Evolutionary conservation across 2,113 vertebrate species (phyloP), one percentile per base, ranked within the genome.

Genomic region (Vicugna pacos): DNA sequence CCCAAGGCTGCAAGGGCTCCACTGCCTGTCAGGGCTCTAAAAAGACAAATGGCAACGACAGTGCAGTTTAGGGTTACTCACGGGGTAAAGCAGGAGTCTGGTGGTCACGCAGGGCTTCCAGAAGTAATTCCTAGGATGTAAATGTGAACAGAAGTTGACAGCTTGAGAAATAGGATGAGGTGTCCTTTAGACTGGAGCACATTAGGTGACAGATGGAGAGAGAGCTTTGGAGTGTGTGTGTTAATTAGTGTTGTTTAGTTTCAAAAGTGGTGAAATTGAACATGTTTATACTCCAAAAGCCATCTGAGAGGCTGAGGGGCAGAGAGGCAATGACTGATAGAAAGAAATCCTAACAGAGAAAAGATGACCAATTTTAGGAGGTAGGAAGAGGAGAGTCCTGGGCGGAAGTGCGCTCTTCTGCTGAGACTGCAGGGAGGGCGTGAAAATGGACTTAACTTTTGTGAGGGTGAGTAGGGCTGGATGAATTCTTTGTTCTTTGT

Each of bases 231-330:
- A 8, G 3, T 24, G 15, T 72, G 14, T 56, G 10, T 46, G 3
- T 50, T 76, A 46, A 77, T 70, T 46, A 7, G 24, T 30, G 48
- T 80, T 65, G 24, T 38, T 62, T 72, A 62, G 15, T 83, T 79
- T 82, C 46, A 82, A 79, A 96, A 26, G 22, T 56, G 12, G 13
- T 87, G n/a, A 83, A 38, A 60, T n/a, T 89, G 28, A 95, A 16
- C 2, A 13, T 48, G 30, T 52, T 28, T 70, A 6, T 83, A 30
- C 22, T 54, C 11, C 80, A 48, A 58, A 82, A 54, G 20, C 5
- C 46, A 32, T 13, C 4, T 62, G 35, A 80, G 11, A 92, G 14
- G 14, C 5, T 48, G 22, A 75, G 12, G 87, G 19, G 19, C 8
- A 62, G 8, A 48, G 38, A 65, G 15, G 46, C 35, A 13, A 17